These are phyloP conservation scores for Dryomyza anilis DNA, from an alignment of 2,888 invertebrate species.

Conservation along the genomic window DNA sequence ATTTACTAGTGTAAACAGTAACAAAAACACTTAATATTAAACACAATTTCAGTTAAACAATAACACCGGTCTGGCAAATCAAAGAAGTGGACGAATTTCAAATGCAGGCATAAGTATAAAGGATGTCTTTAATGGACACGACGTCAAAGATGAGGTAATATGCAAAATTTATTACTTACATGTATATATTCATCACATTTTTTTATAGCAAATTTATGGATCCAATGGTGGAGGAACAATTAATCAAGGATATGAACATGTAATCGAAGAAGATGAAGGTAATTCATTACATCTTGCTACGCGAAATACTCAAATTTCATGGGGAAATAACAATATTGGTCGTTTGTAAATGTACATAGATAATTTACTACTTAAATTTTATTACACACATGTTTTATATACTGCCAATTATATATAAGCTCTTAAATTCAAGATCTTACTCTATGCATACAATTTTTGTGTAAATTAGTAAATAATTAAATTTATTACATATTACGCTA, in stretches of 20 bases:
- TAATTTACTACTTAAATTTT: no score
- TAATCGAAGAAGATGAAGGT: conserved; percentile 70
- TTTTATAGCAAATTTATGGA: conserved; percentile 50
- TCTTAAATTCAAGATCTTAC: no score
- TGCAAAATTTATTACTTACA: neutral
- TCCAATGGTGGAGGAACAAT: conserved; percentile 71
- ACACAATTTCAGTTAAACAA: conserved; percentile 65
- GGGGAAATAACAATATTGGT: conserved; percentile 61
- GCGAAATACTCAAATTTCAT: conserved; percentile 68
- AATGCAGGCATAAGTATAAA: conserved; percentile 80
- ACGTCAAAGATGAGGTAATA: conserved; percentile 57
- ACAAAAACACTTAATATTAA: conserved; percentile 3
- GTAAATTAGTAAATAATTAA: no score
- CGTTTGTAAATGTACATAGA: conserved; percentile 56
- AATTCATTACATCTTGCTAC: conserved; percentile 77
- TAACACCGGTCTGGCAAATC: conserved; percentile 62
- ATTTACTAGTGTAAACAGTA: no score
- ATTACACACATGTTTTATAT: no score
- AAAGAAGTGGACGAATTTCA: conserved; percentile 74
- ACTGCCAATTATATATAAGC: no score
- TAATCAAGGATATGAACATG: conserved; percentile 78
- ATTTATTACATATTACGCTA: no score
- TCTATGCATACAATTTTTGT: no score
- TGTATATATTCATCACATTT: neutral
- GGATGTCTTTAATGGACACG: conserved; percentile 77